Evolutionary conservation across 2,888 invertebrate genomes (phyloP), one percentile per base, ranked within the genome.

Genomic region (Spicauda simplicius): DNA sequence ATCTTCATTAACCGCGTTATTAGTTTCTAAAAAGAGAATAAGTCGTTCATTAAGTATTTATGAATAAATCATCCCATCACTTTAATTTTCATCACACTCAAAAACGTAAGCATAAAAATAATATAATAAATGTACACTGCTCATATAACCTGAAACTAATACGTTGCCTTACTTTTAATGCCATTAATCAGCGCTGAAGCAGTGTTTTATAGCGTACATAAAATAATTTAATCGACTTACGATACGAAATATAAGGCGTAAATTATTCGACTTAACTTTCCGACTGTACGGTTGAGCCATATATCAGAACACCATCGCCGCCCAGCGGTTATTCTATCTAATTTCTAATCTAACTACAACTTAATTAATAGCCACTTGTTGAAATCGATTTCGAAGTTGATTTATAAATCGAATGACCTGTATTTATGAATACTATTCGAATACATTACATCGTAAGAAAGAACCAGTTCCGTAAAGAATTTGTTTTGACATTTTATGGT

Each of bases 331-430:
- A 82, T 84, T 82, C 81, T 89, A 91, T 92, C 91, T 88, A 88
- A 90, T 91, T 91, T 90, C 89, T 84, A 88, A 91, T 91, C 91
- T 89, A 88, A 90, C 90, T 89, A 92, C 91, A 91, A 87, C 89
- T 91, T 92, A 91, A 93, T 93, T 92, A 92, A 93, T 93, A 90
- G 90, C 84, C 91, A 91, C 91, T 91, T 90, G 92, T 91, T 91
- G 90, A 91, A 91, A 91, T 91, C 92, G 91, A 91, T 91, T 92
- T 90, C 84, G 74, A 86, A 83, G 80, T 86, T 92, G 92, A 93
- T 93, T 92, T 92, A 91, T 92, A 88, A 85, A 86, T 84, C 86
- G 85, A 86, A 82, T 87, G 90, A 88, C 91, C 91, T 82, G 86
- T 90, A 89, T 91, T 90, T 90, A 87, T 77, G 79, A 76, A 77